Evolutionary conservation across 2,888 invertebrate genomes (phyloP), one percentile per base, ranked within the genome.

Genomic region (Patella ulyssiponensis): DNA sequence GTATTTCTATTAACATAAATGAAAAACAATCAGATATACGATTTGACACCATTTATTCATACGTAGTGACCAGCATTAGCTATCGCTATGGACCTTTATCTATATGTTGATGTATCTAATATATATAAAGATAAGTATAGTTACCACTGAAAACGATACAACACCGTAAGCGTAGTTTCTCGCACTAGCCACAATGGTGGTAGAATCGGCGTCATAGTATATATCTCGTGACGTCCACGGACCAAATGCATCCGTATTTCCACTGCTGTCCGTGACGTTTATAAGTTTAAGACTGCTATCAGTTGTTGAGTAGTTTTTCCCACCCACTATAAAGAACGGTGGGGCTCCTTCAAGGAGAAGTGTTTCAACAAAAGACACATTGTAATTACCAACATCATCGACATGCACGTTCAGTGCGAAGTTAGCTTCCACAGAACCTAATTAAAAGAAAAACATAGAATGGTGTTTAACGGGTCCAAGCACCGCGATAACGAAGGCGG

Each of bases 331-430:
- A 69, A 86, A 81, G 73, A 80, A 86, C 0, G 86, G 81, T 0
- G 83, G 84, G 17, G 84, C 84, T 70, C 78, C 84, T 17, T 73
- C 76, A n/a, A 86, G 75, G 84, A 84, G 84, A 5, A 80, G 77
- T 15, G 11, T 11, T 20, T 20, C 20, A 20, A 23, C 64, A 64
- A 15, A 64, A 4, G 23, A 20, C 5, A 64, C 64, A 23, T 12
- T 23, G 23, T 23, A 64, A 14, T 23, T 23, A 12, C 64, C 64
- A 64, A 11, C 64, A 23, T 23, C 23, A 11, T 20, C 20, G 14
- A 64, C 64, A 64, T 64, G 20, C 11, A 23, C 64, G 20, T 64
- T 64, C 64, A 64, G 64, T 12, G 20, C 64, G 23, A 64, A 23
- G 64, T 64, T 23, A 14, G 64, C 64, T 17, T 64, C 23, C 11